These are phyloP conservation scores for Ophonus ardosiacus DNA, from an alignment of 2,888 invertebrate genomes.

Conservation along the genomic window DNA sequence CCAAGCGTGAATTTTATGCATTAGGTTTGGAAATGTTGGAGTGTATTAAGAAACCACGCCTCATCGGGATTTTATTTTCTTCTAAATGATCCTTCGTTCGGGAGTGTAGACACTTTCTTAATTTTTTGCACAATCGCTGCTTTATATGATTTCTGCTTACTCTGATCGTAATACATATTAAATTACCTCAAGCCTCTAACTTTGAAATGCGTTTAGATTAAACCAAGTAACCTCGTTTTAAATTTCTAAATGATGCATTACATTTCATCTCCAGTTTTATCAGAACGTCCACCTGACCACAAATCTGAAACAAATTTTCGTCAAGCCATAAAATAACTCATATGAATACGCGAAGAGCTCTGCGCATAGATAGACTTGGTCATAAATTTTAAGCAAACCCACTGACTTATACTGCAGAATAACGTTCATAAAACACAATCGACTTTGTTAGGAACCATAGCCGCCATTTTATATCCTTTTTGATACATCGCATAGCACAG, in stretches of 20 bases:
- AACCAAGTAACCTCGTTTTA: slow-evolving; percentile 7
- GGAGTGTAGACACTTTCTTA: too few species aligned
- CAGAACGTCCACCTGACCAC: slow-evolving; percentile 13
- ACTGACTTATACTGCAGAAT: slow-evolving; percentile 49
- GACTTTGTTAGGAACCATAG: slow-evolving; percentile 34
- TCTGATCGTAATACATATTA: too few species aligned
- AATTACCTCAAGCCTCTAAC: too few species aligned
- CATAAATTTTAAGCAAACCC: slow-evolving; percentile 39
- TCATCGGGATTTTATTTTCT: too few species aligned
- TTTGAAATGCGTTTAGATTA: too few species aligned
- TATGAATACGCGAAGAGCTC: slow-evolving; percentile 28
- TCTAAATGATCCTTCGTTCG: too few species aligned
- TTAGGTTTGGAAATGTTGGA: too few species aligned
- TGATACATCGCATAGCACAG: slow-evolving; percentile 17
- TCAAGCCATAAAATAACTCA: slow-evolving; percentile 18
- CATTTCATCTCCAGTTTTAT: slow-evolving; percentile 18
- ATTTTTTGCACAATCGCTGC: too few species aligned
- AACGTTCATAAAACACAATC: slow-evolving; percentile 43
- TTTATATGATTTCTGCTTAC: too few species aligned
- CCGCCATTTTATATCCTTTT: slow-evolving; percentile 34
- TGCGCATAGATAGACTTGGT: not conserved
- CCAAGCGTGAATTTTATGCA: too few species aligned
- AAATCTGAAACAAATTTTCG: slow-evolving; percentile 27
- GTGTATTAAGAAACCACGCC: too few species aligned
- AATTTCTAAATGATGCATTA: slow-evolving; percentile 8